These are phyloP conservation scores for Labia minor DNA, from an alignment of 2,888 invertebrate genomes.

Conservation along the genomic window DNA sequence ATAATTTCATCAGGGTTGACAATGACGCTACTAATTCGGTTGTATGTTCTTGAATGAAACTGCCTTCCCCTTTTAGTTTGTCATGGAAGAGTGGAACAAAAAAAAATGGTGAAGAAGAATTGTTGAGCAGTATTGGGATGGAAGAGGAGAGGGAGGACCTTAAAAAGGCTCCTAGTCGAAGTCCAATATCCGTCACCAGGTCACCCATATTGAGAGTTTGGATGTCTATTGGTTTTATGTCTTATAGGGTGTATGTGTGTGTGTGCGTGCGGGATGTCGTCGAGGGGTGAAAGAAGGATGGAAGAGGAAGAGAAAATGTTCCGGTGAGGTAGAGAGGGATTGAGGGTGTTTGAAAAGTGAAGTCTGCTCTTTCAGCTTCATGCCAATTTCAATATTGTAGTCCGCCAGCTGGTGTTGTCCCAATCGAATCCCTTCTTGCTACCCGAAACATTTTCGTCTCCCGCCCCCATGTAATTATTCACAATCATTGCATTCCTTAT, in stretches of 20 bases:
- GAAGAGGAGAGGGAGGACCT: not conserved
- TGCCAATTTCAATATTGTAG: constrained; percentile 24
- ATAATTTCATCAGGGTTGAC: too few species aligned
- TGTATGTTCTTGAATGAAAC: too few species aligned
- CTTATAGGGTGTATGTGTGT: not conserved
- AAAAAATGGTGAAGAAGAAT: too few species aligned
- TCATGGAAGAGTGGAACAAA: too few species aligned
- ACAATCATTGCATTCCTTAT: too few species aligned
- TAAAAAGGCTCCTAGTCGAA: not conserved
- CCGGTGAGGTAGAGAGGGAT: not conserved
- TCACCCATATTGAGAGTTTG: not conserved
- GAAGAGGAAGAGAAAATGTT: too few species aligned
- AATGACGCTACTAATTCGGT: too few species aligned
- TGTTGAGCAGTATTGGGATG: not conserved
- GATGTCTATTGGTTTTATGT: not conserved
- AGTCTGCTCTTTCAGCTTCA: constrained; percentile 13
- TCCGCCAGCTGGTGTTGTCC: constrained; percentile 23
- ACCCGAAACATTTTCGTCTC: not conserved
- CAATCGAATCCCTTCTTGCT: not conserved
- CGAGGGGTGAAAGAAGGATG: too few species aligned
- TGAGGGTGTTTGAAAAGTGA: not conserved
- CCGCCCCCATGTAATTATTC: too few species aligned
- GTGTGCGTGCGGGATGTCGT: too few species aligned
- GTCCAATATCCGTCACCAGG: constrained; percentile 13
- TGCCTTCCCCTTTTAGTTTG: too few species aligned